Percentiles rank a stretch among this genome's conserved stretches.
These are phyloP conservation scores for Crotalus tigris DNA, from an alignment of 2,113 vertebrate genomes.

Conservation along the genomic window DNA sequence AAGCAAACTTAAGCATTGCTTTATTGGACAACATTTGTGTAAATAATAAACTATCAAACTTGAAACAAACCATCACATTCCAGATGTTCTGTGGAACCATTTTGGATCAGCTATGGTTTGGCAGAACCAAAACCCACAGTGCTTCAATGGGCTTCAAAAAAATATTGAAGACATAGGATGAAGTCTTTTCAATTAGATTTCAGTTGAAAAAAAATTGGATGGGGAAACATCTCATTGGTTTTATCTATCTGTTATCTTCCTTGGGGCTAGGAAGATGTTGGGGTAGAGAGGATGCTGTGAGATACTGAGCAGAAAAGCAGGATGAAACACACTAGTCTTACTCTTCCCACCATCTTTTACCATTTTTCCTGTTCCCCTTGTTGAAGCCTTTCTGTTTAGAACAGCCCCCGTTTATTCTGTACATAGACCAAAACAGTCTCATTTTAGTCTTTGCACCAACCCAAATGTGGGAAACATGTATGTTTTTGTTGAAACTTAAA, in stretches of 20 bases:
- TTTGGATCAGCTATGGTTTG: background rate
- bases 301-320: background rate
- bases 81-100: background rate
- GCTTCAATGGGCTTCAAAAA: background rate
- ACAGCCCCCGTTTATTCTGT: background rate
- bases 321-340: background rate
- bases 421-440: background rate
- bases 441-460: background rate
- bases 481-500: background rate
- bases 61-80: background rate
- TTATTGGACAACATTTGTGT: background rate
- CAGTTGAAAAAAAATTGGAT: background rate
- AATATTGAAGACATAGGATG: no score
- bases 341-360: background rate
- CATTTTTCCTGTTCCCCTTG: background rate
- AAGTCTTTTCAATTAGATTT: background rate
- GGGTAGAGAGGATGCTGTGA: background rate
- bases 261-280: background rate
- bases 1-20: background rate
- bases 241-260: background rate
- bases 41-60: background rate
- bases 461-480: background rate
- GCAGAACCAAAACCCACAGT: background rate
- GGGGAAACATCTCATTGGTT: background rate
- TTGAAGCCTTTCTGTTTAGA: background rate